Evolutionary conservation across 2,797 vertebrate species (phyloP).

Genomic region (Lepus townsendii): DNA sequence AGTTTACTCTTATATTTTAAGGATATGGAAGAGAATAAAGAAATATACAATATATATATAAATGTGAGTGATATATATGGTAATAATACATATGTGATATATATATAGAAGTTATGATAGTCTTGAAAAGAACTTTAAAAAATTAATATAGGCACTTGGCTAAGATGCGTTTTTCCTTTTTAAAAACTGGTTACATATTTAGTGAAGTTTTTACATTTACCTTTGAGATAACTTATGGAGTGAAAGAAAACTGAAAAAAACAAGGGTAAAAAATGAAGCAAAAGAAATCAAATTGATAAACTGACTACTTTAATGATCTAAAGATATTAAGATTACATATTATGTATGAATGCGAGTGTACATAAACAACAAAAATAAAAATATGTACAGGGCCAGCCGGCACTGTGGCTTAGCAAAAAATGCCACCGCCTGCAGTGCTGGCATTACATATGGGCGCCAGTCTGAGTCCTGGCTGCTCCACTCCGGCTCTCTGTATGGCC

Average conservation of each 20-base stretch:
- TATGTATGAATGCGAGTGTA: neutral
- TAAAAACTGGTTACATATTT: conserved; percentile 10
- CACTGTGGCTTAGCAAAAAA: no score
- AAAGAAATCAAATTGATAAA: conserved; percentile 2
- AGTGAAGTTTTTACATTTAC: conserved; percentile 7
- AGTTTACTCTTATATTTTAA: neutral
- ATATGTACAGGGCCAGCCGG: neutral
- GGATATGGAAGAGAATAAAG: neutral
- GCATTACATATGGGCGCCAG: no score
- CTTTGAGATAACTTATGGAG: conserved; percentile 35
- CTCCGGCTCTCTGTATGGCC: no score
- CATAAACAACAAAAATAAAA: neutral
- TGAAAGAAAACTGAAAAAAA: neutral
- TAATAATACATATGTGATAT: no score
- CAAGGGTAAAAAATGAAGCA: neutral
- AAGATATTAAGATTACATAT: neutral
- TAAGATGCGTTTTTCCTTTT: neutral
- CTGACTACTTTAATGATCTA: neutral
- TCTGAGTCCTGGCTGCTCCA: no score
- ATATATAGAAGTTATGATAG: neutral
- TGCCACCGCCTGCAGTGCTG: no score
- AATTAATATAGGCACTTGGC: neutral
- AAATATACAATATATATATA: neutral
- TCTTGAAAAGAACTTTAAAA: neutral
- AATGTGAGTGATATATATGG: no score